Percentiles rank a stretch among this genome's conserved stretches.
Evolutionary conservation across 2,113 vertebrate species (phyloP).

Genomic region (Gnathochromis pfefferi): DNA sequence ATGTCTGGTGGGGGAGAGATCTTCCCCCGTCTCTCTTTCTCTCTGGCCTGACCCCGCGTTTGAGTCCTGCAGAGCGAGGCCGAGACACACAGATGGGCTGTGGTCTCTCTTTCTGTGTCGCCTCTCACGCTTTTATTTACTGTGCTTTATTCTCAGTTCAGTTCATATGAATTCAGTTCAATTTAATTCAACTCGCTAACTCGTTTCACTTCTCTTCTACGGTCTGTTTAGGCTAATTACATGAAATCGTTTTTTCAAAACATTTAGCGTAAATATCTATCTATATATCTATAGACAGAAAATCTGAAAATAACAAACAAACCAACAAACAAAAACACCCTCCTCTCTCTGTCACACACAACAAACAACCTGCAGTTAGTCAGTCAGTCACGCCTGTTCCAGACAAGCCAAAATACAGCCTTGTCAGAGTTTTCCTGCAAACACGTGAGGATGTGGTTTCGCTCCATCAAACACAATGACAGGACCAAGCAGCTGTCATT

Average conservation of each 20-base stretch:
- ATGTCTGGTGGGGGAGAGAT: slow-evolving; percentile 70
- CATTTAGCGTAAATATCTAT: background rate
- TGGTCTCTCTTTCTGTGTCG: slow-evolving; percentile 51
- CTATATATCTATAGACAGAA: background rate
- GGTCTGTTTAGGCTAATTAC: background rate
- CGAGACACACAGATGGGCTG: slow-evolving; percentile 82
- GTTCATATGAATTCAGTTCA: background rate
- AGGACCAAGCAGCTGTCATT: slow-evolving; percentile 31
- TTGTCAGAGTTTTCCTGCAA: slow-evolving; percentile 31
- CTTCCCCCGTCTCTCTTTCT: slow-evolving; percentile 55
- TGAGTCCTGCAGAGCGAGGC: slow-evolving; percentile 78
- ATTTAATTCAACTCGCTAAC: background rate
- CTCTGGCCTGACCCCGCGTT: slow-evolving; percentile 75
- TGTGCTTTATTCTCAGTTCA: slow-evolving; percentile 7
- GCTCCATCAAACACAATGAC: slow-evolving; percentile 48
- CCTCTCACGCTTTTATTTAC: slow-evolving; percentile 20
- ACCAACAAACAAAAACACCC: background rate
- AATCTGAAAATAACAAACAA: background rate
- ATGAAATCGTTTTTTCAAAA: background rate
- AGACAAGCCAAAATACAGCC: slow-evolving; percentile 20
- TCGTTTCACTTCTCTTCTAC: background rate
- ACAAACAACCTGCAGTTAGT: slow-evolving; percentile 6
- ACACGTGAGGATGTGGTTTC: slow-evolving; percentile 54
- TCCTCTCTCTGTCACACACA: background rate
- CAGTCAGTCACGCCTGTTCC: slow-evolving; percentile 13